Evolutionary conservation across 2,888 invertebrate genomes (phyloP), one percentile per base, ranked within the genome.

Genomic region (Seira sanloemensis): DNA sequence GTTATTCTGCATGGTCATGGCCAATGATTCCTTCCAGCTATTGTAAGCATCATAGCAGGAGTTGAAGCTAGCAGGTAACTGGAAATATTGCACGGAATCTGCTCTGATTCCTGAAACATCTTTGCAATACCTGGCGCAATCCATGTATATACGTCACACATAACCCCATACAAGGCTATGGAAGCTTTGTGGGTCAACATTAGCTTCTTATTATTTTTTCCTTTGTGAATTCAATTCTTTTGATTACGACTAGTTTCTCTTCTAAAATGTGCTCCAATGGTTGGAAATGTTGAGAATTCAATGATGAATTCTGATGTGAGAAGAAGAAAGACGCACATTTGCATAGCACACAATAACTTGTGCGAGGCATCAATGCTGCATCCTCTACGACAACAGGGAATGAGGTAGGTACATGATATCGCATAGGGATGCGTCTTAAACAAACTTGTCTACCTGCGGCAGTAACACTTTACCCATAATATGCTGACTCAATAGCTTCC

Each of bases 401-500:
- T 12, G 7, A 37, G 7, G 37, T 19, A 50, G 16, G 54, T 19
- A 25, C 73, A 62, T 75, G 75, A 76, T n/a, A n/a, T n/a, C n/a
- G n/a, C n/a, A n/a, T n/a, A n/a, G n/a, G n/a, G n/a, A n/a, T n/a
- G n/a, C n/a, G n/a, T n/a, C n/a, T n/a, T n/a, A n/a, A n/a, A n/a
- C n/a, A n/a, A n/a, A n/a, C n/a, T n/a, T n/a, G n/a, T 50, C 54
- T 27, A 25, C 26, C 46, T 12, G 37, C 46, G 12, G 37, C n/a
- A 21, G 12, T 25, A 16, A 58, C 9, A n/a, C 58, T 9, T 58
- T 7, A n/a, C 2, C 37, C 37, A 37, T 16, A n/a, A n/a, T n/a
- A 9, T 7, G 69, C 65, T 84, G 78, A 79, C 78, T 78, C 78
- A 84, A 78, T 84, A 73, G 67, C 66, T 75, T 75, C 75, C 78